Percentiles rank a stretch among this genome's conserved stretches.
These are phyloP conservation scores for Ricordea florida DNA, from an alignment of 92 coral and sea anemone genomes.

Conservation along the genomic window DNA sequence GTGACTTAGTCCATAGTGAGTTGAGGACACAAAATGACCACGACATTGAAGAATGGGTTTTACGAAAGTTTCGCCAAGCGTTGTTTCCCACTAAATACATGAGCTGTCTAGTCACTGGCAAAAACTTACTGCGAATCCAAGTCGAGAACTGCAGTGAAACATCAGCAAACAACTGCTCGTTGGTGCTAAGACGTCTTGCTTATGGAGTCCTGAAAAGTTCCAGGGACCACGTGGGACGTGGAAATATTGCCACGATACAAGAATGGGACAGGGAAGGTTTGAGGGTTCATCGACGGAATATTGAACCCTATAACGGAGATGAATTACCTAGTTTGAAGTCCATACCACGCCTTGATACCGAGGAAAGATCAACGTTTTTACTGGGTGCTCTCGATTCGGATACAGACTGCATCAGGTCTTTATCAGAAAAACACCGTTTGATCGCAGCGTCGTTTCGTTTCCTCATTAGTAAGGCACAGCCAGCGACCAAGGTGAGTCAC, in stretches of 20 bases:
- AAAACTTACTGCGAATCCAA: constrained; percentile 51
- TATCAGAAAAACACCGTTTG: constrained; percentile 23
- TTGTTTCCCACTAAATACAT: constrained; percentile 52
- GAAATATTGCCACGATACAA: not conserved
- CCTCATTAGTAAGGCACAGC: constrained; percentile 58
- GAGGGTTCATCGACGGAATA: not conserved
- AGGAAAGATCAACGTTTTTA: constrained; percentile 13
- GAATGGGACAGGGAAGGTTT: constrained; percentile 74
- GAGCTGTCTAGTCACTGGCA: constrained; percentile 45
- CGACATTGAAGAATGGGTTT: constrained; percentile 58
- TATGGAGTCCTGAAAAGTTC: constrained; percentile 49
- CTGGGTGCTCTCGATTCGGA: constrained; percentile 26
- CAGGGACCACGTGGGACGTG: not conserved
- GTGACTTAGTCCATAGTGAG: constrained; percentile 30
- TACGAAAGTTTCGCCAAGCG: constrained; percentile 64
- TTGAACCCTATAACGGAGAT: constrained; percentile 23
- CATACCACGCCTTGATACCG: constrained; percentile 26
- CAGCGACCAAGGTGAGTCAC: constrained; percentile 28
- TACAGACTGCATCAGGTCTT: not conserved
- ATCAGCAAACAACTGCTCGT: constrained; percentile 67
- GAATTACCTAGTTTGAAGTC: constrained; percentile 44
- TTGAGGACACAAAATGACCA: constrained; percentile 28
- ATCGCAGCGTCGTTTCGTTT: constrained; percentile 59
- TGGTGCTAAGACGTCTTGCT: constrained; percentile 49
- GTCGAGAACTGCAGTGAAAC: constrained; percentile 63